These are phyloP conservation scores for Drosophila testacea DNA, from an alignment of 2,888 invertebrate genomes.

Conservation along the genomic window DNA sequence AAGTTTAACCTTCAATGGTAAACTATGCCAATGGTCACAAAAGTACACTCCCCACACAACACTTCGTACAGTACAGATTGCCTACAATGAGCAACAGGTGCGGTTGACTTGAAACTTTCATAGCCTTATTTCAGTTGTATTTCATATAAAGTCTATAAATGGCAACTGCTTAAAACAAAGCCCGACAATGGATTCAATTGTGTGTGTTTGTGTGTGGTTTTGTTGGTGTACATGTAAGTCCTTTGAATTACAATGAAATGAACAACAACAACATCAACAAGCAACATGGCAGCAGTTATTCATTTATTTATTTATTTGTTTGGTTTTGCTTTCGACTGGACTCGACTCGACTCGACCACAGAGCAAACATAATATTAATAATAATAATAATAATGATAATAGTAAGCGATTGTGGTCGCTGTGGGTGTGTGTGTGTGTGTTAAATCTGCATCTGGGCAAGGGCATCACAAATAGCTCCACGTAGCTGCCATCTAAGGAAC, in stretches of 20 bases:
- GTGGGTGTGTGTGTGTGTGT: slow-evolving; percentile 43
- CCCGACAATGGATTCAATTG: slow-evolving; percentile 32
- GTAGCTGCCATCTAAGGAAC: slow-evolving; percentile 33
- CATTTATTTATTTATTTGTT: slow-evolving; percentile 61
- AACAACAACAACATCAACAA: slow-evolving; percentile 60
- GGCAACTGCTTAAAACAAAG: slow-evolving; percentile 51
- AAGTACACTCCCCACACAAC: slow-evolving; percentile 17
- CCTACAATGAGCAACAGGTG: slow-evolving; percentile 66
- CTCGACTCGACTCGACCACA: slow-evolving; percentile 12
- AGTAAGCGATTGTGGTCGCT: slow-evolving; percentile 40
- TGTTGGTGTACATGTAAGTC: slow-evolving; percentile 40
- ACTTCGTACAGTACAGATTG: slow-evolving; percentile 1
- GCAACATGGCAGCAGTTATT: slow-evolving; percentile 58
- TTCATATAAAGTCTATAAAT: slow-evolving; percentile 30
- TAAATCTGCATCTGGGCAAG: slow-evolving; percentile 51
- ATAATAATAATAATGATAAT: slow-evolving; percentile 46
- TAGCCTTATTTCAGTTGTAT: slow-evolving; percentile 26
- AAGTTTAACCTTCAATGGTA: slow-evolving; percentile 52
- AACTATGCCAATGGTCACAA: slow-evolving; percentile 50
- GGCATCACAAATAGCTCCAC: slow-evolving; percentile 34
- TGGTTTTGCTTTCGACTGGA: slow-evolving; percentile 10
- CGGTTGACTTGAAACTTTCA: slow-evolving; percentile 53
- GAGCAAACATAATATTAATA: slow-evolving; percentile 7
- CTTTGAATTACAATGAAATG: slow-evolving; percentile 64
- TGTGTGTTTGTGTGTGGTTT: slow-evolving; percentile 40